Conservation (phyloP, 2,888 invertebrate species). For the Drosophila differens region DNA sequence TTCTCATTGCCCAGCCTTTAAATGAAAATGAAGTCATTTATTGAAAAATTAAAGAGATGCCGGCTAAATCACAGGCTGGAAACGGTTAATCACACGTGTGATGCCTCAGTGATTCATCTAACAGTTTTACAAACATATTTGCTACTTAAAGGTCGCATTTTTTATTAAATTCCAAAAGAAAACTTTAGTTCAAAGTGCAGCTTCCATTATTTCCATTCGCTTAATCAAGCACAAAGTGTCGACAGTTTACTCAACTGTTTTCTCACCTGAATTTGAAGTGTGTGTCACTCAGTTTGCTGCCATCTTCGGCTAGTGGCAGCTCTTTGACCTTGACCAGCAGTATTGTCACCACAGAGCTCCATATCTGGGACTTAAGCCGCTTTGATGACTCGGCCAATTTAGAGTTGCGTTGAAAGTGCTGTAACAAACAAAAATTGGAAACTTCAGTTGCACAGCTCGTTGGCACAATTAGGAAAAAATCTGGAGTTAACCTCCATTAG, state of each 20-base stretch:
- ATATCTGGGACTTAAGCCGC: constrained; percentile 96
- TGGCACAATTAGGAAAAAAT: constrained; percentile 1
- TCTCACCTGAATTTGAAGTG: constrained; percentile 97
- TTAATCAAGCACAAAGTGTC: neutral
- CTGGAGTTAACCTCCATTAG: constrained; percentile 69
- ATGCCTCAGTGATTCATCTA: neutral
- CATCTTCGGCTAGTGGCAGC: constrained; percentile 94
- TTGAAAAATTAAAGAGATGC: neutral
- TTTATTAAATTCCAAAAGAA: neutral
- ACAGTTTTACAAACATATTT: neutral
- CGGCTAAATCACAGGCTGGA: neutral
- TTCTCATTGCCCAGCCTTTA: constrained; percentile 97
- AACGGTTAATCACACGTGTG: neutral
- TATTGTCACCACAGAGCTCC: constrained; percentile 98
- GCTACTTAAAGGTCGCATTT: neutral
- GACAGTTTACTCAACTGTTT: neutral
- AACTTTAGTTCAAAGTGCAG: neutral
- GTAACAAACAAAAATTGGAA: constrained; percentile 35
- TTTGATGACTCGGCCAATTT: constrained; percentile 92
- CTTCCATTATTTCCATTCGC: neutral
- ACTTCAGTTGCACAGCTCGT: constrained; percentile 4
- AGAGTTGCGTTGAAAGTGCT: constrained; percentile 93
- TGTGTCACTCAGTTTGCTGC: constrained; percentile 93
- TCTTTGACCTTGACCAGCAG: constrained; percentile 98
- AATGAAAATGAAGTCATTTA: neutral